These are phyloP conservation scores for Notarius quadriscutis DNA, from an alignment of 2,113 vertebrate species.

Conservation along the genomic window DNA sequence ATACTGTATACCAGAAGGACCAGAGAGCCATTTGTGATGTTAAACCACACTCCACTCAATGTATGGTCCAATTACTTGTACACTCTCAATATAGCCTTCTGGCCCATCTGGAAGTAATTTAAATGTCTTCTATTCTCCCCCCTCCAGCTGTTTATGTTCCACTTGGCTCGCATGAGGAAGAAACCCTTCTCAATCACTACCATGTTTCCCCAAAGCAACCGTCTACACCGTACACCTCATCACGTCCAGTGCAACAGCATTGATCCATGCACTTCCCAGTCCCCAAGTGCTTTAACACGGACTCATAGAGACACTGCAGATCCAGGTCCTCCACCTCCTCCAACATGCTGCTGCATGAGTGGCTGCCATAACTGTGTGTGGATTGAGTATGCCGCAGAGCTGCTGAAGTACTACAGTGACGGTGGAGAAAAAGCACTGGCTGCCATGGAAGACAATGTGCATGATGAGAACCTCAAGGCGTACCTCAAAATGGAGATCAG, in stretches of 20 bases:
- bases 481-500: conserved; percentile 87
- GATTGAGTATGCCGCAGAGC: conserved; percentile 81
- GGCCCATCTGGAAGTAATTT: not conserved
- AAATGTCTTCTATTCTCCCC: not conserved
- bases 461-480: conserved; percentile 86
- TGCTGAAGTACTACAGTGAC: conserved; percentile 77
- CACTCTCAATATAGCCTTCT: not conserved
- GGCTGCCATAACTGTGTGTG: conserved; percentile 93
- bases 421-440: conserved; percentile 77
- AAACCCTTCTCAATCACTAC: not conserved
- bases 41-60: not conserved
- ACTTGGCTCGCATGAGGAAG: conserved; percentile 23
- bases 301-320: not conserved
- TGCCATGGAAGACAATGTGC: conserved; percentile 79
- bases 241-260: conserved; percentile 10
- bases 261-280: accelerated
- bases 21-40: not conserved
- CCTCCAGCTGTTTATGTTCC: conserved; percentile 55
- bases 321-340: conserved; percentile 64
- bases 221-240: not conserved
- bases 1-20: not conserved
- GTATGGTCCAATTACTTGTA: not conserved
- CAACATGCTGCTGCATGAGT: conserved; percentile 89
- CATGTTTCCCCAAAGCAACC: not conserved
- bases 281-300: accelerated